Percentiles rank a stretch among this genome's conserved stretches.
These are phyloP conservation scores for Lasioglossum albipes DNA, from an alignment of 1,140 invertebrate genomes.

Conservation along the genomic window DNA sequence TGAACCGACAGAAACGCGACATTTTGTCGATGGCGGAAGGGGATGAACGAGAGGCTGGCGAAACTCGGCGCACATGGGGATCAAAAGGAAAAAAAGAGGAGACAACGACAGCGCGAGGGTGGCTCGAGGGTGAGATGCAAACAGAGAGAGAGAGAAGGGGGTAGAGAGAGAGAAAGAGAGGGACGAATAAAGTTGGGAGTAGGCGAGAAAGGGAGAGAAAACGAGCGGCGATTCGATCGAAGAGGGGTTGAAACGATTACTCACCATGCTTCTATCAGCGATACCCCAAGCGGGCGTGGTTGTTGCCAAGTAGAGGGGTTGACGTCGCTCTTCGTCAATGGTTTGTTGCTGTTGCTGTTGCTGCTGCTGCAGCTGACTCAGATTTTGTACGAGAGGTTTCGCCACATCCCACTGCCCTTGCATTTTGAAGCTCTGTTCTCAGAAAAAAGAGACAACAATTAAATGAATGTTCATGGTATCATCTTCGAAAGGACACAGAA, in stretches of 20 bases:
- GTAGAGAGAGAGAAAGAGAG: slow-evolving; percentile 18
- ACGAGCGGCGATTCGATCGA: slow-evolving; percentile 49
- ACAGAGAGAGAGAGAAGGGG: slow-evolving; percentile 16
- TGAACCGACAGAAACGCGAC: slow-evolving; percentile 35
- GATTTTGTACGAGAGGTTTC: slow-evolving; percentile 8
- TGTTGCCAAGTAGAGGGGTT: slow-evolving; percentile 62
- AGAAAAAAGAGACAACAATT: neutral
- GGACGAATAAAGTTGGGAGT: slow-evolving; percentile 9
- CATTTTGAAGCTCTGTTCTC: slow-evolving; percentile 54
- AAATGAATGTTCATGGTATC: no score
- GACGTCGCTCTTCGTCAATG: slow-evolving; percentile 41
- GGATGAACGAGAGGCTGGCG: slow-evolving; percentile 10
- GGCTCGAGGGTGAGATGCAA: slow-evolving; percentile 16
- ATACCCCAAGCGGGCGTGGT: slow-evolving; percentile 75
- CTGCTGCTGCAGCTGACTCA: slow-evolving; percentile 55
- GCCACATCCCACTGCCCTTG: slow-evolving; percentile 64
- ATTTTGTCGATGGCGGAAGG: slow-evolving; percentile 48
- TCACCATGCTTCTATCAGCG: slow-evolving; percentile 73
- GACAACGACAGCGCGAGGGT: neutral
- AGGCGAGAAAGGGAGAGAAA: neutral
- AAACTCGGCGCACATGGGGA: neutral
- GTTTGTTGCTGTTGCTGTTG: slow-evolving; percentile 20
- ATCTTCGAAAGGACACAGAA: no score
- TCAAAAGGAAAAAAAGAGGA: slow-evolving; percentile 4
- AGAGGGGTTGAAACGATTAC: slow-evolving; percentile 70